Evolutionary conservation across 2,113 vertebrate genomes (phyloP).

Genomic region (Seriola rivoliana): DNA sequence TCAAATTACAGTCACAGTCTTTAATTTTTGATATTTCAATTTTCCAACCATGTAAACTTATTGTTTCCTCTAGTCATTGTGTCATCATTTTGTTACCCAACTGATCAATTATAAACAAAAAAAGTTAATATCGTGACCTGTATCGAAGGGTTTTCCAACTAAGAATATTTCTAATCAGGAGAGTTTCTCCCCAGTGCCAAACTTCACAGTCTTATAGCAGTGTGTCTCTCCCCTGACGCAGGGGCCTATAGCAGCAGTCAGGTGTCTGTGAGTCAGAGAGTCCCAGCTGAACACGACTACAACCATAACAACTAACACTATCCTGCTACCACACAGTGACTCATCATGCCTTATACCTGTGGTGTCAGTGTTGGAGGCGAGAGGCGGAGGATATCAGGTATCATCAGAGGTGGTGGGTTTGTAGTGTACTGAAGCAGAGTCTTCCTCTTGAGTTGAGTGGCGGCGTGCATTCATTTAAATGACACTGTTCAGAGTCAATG

Average conservation of each 20-base stretch:
- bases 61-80: too few species aligned
- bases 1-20: neutral
- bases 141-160: neutral
- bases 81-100: neutral
- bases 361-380: neutral
- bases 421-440: neutral
- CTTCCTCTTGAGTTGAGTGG: neutral
- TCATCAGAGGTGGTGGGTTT: neutral
- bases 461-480: too few species aligned
- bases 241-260: slow-evolving; percentile 15
- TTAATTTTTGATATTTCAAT: neutral
- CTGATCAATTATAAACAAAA: neutral
- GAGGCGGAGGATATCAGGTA: neutral
- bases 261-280: slow-evolving; percentile 18
- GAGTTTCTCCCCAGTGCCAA: neutral
- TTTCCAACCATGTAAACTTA: neutral
- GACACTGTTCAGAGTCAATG: too few species aligned
- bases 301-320: neutral
- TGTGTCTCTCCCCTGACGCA: neutral
- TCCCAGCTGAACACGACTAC: slow-evolving; percentile 11
- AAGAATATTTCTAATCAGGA: neutral
- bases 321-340: neutral
- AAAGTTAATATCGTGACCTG: neutral
- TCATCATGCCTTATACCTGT: neutral
- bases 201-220: neutral